Evolutionary conservation across 2,888 invertebrate species (phyloP).

Genomic region (Calliphora vomitoria): DNA sequence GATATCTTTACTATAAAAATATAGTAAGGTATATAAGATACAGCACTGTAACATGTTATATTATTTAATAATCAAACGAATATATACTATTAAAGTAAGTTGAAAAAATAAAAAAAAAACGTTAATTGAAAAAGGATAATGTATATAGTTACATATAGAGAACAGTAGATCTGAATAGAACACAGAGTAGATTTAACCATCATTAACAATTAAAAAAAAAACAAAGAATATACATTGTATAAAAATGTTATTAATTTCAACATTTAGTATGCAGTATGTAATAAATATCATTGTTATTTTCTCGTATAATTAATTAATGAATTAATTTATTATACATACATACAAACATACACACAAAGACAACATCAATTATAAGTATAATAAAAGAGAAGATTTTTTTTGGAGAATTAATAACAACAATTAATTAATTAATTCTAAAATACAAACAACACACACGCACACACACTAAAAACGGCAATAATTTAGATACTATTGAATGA

Average conservation of each 20-base stretch:
- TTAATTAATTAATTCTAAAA: constrained; percentile 38
- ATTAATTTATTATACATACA: constrained; percentile 16
- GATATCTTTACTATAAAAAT: too few species aligned
- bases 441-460: constrained; percentile 41
- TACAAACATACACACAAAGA: constrained; percentile 19
- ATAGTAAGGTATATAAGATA: too few species aligned
- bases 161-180: background rate
- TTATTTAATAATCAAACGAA: too few species aligned
- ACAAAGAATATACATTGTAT: background rate
- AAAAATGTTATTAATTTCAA: background rate
- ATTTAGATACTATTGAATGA: background rate
- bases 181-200: background rate
- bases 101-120: too few species aligned
- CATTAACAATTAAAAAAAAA: constrained; percentile 4
- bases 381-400: constrained; percentile 11
- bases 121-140: too few species aligned
- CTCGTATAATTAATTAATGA: constrained; percentile 5
- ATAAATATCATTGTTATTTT: constrained; percentile 8
- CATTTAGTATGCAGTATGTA: background rate
- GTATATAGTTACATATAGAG: too few species aligned
- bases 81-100: too few species aligned
- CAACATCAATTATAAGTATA: constrained; percentile 44
- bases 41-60: too few species aligned
- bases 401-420: constrained; percentile 25
- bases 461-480: constrained; percentile 10